Evolutionary conservation across 1,140 invertebrate species (phyloP).

Genomic region (Pristionchus pacificus): DNA sequence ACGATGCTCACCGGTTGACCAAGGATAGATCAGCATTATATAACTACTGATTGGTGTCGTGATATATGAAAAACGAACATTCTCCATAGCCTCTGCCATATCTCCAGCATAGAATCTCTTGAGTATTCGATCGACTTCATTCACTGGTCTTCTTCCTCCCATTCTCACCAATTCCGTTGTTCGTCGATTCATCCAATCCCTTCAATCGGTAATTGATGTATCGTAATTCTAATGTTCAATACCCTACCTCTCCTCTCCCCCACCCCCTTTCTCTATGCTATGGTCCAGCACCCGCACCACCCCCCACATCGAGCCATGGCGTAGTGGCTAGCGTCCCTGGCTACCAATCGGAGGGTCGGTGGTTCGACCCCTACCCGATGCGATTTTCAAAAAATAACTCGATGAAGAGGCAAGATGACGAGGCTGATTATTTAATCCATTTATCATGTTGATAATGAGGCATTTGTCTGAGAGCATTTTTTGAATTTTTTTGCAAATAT

Average conservation of each 20-base stretch:
- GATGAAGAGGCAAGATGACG: background rate
- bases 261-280: too few species aligned
- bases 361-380: background rate
- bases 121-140: constrained; percentile 1
- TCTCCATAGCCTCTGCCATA: background rate
- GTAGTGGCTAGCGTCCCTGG: background rate
- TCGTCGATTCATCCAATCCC: constrained; percentile 1
- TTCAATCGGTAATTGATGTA: background rate
- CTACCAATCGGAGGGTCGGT: background rate
- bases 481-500: too few species aligned
- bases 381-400: too few species aligned
- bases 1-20: too few species aligned
- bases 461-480: background rate
- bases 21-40: too few species aligned
- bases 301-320: too few species aligned
- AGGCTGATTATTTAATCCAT: background rate
- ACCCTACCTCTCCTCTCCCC: too few species aligned
- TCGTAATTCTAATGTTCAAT: background rate
- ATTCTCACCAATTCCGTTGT: background rate
- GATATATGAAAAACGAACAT: background rate
- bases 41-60: background rate
- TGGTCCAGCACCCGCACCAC: background rate
- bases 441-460: background rate
- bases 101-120: constrained; percentile 7
- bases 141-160: background rate